Evolutionary conservation across 2,797 vertebrate genomes (phyloP).

Genomic region (Eleutherodactylus coqui): DNA sequence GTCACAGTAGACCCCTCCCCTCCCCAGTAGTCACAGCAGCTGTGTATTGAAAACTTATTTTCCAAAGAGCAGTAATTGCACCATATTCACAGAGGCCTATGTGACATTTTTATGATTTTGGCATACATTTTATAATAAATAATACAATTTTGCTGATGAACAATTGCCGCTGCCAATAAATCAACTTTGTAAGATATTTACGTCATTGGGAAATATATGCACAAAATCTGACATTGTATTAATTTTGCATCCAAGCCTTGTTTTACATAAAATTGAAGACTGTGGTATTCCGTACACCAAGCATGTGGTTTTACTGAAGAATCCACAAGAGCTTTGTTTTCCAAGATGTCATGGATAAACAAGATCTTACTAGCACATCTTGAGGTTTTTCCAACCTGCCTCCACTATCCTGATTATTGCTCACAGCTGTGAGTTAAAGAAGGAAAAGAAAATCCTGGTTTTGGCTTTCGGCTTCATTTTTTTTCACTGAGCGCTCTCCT

Average conservation of each 20-base stretch:
- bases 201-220: neutral
- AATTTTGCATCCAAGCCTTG: slow-evolving; percentile 45
- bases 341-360: slow-evolving; percentile 65
- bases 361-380: slow-evolving; percentile 44
- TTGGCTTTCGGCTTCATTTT: slow-evolving; percentile 3
- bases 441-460: slow-evolving; percentile 36
- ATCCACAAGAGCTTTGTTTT: slow-evolving; percentile 59
- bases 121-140: neutral
- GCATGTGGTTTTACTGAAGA: slow-evolving; percentile 60
- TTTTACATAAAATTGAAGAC: slow-evolving; percentile 58
- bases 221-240: slow-evolving; percentile 10
- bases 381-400: slow-evolving; percentile 61
- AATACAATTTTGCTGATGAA: neutral
- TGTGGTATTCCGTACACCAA: slow-evolving; percentile 62
- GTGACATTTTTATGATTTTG: neutral
- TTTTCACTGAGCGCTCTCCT: slow-evolving; percentile 49
- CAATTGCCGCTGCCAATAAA: neutral
- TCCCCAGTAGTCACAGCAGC: neutral
- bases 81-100: neutral
- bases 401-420: slow-evolving; percentile 62
- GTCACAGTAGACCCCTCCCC: neutral
- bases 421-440: slow-evolving; percentile 58
- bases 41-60: neutral
- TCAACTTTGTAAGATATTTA: neutral
- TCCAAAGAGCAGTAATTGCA: neutral